Base-by-base conservation (phyloP, 2,797 vertebrate species). In the Melanogrammus aeglefinus region DNA sequence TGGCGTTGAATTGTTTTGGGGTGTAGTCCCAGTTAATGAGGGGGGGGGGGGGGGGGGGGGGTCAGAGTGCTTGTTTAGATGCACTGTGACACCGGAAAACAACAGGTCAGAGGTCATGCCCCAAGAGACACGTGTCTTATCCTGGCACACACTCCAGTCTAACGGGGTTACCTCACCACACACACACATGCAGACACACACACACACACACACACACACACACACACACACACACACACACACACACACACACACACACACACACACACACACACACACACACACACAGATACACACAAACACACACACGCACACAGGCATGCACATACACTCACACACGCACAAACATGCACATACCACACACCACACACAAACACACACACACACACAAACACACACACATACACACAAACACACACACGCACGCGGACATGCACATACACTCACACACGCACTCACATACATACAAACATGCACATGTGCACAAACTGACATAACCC, bases 91-190 rank as follows among this genome's bases (percentile, higher is more conserved):
- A 88, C 88, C 86, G 86, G 92, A 93, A 93, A 85, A 76, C 76
- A 73, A 70, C 51, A 75, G 72, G 91, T 84, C 76, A 88, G 83
- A 88, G 91, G 91, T 88, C 88, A 90, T 63, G 73, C 83, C 92
- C 89, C 91, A 47, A 27, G 93, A 90, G 92, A 88, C 85, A 85
- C 87, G 87, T 86, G 85, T 86, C 87, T 90, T 80, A 89, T 83
- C 85, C 81, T 73, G n/a, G 75, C 87, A 85, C 85, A 81, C 75
- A 33, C 81, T 70, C 88, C 76, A 81, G 83, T 66, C 35, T 38
- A 24, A 69, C 33, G 36, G 44, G 73, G 31, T 31, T 57, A 72
- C 66, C 3, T 72, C 41, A 44, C 44, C 12, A 1, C 44, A 51
- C 44, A 51, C 44, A 51, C 44, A 51, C 44, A 18, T 16, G 1